Evolutionary conservation across 2,888 invertebrate species (phyloP).

Genomic region (Dendrolimus houi): DNA sequence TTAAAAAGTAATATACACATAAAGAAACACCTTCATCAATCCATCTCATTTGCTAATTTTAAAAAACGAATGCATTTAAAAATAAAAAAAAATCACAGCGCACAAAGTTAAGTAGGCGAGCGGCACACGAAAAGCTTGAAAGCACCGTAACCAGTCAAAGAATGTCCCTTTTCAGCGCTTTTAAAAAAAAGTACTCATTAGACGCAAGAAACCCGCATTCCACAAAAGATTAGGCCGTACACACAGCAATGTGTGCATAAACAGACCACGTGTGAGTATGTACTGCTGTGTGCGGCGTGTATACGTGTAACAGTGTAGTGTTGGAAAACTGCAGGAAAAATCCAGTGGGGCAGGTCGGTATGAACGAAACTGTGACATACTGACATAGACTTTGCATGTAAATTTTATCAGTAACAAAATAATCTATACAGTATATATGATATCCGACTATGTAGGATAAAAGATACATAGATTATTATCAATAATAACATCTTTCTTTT

Average conservation of each 20-base stretch:
- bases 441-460: too few relatives aligned
- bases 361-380: background rate
- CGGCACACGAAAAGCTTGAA: slow-evolving; percentile 12
- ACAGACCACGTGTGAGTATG: slow-evolving; percentile 23
- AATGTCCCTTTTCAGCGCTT: slow-evolving; percentile 64
- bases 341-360: background rate
- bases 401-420: background rate
- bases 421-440: too few relatives aligned
- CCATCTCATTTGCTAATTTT: slow-evolving; percentile 11
- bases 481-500: too few relatives aligned
- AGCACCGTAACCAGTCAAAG: slow-evolving; percentile 31
- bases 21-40: too few relatives aligned
- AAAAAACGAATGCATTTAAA: slow-evolving; percentile 6
- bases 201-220: slow-evolving; percentile 67
- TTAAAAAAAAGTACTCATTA: slow-evolving; percentile 59
- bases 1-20: too few relatives aligned
- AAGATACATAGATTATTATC: too few relatives aligned
- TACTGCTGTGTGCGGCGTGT: background rate
- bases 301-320: background rate
- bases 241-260: slow-evolving; percentile 17
- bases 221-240: slow-evolving; percentile 66
- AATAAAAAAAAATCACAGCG: slow-evolving; percentile 20
- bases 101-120: background rate
- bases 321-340: background rate
- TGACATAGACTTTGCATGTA: background rate